A percentile compares a stretch with the other conserved stretches of the same genome.
Evolutionary conservation across 2,888 invertebrate genomes (phyloP).

Genomic region (Chloromyia formosa): DNA sequence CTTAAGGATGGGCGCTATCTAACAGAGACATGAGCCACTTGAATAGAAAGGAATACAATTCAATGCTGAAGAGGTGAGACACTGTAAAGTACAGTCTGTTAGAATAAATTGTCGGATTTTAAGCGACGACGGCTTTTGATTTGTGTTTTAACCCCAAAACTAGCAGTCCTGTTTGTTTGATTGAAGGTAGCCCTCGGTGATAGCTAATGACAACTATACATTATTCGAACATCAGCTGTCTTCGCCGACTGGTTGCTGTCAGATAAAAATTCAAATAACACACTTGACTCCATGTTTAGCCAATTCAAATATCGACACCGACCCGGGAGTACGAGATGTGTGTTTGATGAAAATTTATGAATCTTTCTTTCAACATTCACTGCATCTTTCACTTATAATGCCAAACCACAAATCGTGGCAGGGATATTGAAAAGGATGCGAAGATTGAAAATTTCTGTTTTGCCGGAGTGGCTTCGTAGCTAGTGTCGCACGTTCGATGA

Average conservation of each 20-base stretch:
- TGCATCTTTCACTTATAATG: background rate
- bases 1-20: background rate
- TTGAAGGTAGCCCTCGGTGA: too few species aligned
- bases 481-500: background rate
- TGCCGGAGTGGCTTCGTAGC: background rate
- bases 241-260: too few species aligned
- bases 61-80: background rate
- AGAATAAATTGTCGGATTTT: background rate
- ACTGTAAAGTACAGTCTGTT: background rate
- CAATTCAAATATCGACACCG: too few species aligned
- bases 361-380: background rate
- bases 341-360: background rate
- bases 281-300: too few species aligned
- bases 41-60: background rate
- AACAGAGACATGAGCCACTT: background rate
- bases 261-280: too few species aligned
- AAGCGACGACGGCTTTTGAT: too few species aligned
- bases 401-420: slow-evolving; percentile 8
- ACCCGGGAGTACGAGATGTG: too few species aligned
- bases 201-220: too few species aligned
- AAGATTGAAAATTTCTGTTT: slow-evolving; percentile 8
- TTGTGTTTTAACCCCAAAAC: too few species aligned
- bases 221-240: too few species aligned
- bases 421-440: slow-evolving; percentile 1
- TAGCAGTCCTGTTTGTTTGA: too few species aligned